Evolutionary conservation across 2,888 invertebrate species (phyloP), one percentile per base, ranked within the genome.

Genomic region (Cantharis lateralis): DNA sequence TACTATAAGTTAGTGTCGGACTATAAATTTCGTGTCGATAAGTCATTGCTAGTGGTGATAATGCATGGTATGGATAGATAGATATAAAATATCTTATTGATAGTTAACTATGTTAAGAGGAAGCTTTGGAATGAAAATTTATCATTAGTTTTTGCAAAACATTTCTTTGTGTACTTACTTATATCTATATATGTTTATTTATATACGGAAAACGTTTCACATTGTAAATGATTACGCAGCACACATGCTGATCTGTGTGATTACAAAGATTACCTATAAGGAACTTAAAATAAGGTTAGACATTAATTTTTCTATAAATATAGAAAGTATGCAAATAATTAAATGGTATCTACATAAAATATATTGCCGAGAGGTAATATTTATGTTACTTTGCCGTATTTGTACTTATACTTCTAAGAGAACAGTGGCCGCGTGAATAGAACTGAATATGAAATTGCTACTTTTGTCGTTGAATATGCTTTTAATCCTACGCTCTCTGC

Each of bases 261-360:
- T 78, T 80, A 80, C 79, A 81, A 80, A 81, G 74, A 75, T 77
- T 78, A 75, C 81, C 76, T 82, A 79, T 82, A 81, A 77, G 80
- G 81, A 78, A 71, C 78, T 78, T 73, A 61, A 71, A 79, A 77
- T 71, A 78, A 76, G 79, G 74, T 80, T 81, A 78, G 71, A 78
- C 71, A 75, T 72, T 78, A 77, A 81, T 83, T 83, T 84, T 82
- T 81, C 79, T 80, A 81, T 82, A 80, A 81, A 75, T 82, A 82
- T 84, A 84, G 85, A 85, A 85, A 85, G 85, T 81, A 83, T 80
- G 78, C 77, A 80, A 81, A 82, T 84, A 84, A 85, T 85, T 85
- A 84, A 84, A 84, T 80, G 81, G 80, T 81, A 82, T 84, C 83
- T 84, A 83, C 82, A 82, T 80, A 78, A 79, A 79, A 82, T 79